These are phyloP conservation scores for Geodia barretti DNA, from an alignment of 37 sponge, comb jelly and placozoan species.

Conservation along the genomic window DNA sequence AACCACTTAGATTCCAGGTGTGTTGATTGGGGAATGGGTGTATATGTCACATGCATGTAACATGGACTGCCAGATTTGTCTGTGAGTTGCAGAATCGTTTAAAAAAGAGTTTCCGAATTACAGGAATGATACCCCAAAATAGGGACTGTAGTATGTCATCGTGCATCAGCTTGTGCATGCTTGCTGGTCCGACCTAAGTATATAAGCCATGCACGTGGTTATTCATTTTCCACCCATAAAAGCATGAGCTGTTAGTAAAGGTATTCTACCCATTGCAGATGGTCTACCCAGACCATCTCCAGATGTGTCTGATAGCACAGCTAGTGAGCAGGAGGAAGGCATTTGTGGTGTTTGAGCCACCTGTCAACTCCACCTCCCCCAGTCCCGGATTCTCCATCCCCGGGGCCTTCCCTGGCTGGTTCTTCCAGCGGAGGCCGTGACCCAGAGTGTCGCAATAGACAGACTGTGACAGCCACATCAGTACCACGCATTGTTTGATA, in stretches of 20 bases:
- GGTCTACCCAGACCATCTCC: background rate
- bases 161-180: too few relatives aligned
- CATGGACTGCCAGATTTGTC: background rate
- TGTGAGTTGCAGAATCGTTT: conserved; percentile 18
- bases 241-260: too few relatives aligned
- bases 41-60: background rate
- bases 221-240: too few relatives aligned
- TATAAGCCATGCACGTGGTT: too few relatives aligned
- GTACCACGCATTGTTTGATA: too few relatives aligned
- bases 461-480: too few relatives aligned
- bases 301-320: conserved; percentile 36
- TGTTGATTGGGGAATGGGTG: background rate
- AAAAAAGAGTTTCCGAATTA: background rate
- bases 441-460: too few relatives aligned
- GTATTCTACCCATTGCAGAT: too few relatives aligned
- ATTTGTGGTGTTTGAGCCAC: conserved; percentile 53
- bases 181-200: too few relatives aligned
- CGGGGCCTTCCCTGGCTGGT: conserved; percentile 3
- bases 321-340: conserved; percentile 22
- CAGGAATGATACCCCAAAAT: background rate
- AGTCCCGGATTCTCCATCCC: conserved; percentile 45
- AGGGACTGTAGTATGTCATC: background rate
- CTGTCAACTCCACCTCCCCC: background rate
- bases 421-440: background rate
- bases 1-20: conserved; percentile 23